phyloP scores from a whole-genome alignment of 2,888 invertebrate genomes.

The Acanthosepion esculentum region DNA sequence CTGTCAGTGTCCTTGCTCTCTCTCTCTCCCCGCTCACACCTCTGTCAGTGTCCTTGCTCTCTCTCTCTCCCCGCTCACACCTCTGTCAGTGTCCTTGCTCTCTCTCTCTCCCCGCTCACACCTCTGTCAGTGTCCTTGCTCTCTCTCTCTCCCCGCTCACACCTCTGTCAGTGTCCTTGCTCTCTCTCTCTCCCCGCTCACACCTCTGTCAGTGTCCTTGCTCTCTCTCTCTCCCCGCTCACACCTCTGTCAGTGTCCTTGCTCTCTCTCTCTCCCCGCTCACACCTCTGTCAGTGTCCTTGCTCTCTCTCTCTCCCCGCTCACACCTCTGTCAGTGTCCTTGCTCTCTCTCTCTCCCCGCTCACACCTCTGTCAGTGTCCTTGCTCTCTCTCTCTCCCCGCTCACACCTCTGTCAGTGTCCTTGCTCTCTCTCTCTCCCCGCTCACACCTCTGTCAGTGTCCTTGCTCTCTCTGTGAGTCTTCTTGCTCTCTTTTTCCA shows the following conservation, averaged over 20 bases:
- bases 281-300: neutral
- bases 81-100: neutral
- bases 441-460: neutral
- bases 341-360: neutral
- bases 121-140: neutral
- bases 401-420: neutral
- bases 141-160: neutral
- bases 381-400: neutral
- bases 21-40: neutral
- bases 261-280: too few species aligned
- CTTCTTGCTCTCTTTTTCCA: neutral
- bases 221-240: too few species aligned
- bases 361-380: neutral
- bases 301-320: neutral
- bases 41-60: neutral
- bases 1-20: too few species aligned
- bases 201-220: too few species aligned
- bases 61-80: neutral
- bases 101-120: neutral
- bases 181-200: neutral
- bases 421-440: neutral
- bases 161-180: neutral
- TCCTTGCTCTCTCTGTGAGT: too few species aligned
- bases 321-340: neutral
- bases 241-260: too few species aligned